Percentiles rank a stretch among this genome's conserved stretches.
phyloP scores from a whole-genome alignment of 2,797 vertebrate genomes.

The Fratercula arctica region DNA sequence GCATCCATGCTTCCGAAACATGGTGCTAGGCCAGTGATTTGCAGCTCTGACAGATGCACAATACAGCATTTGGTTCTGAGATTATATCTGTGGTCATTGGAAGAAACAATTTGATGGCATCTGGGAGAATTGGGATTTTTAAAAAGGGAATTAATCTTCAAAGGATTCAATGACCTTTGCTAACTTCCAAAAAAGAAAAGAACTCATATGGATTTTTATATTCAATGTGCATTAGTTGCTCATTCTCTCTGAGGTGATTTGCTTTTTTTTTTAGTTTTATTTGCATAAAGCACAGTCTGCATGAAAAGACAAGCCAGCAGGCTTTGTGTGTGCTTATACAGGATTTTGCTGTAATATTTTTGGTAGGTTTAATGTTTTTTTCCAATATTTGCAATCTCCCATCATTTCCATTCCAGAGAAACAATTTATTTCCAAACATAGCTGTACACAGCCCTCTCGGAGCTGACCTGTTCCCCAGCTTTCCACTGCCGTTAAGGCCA shows the following conservation, averaged over 20 bases:
- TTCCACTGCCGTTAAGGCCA: constrained; percentile 19
- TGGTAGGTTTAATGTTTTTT: background rate
- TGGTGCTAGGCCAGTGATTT: background rate
- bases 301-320: constrained; percentile 6
- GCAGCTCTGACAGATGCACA: constrained; percentile 58
- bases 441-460: background rate
- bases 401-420: background rate
- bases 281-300: constrained; percentile 37
- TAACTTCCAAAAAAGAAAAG: constrained; percentile 31
- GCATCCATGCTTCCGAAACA: background rate
- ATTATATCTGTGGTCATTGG: constrained; percentile 42
- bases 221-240: constrained; percentile 21
- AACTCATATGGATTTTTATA: constrained; percentile 44
- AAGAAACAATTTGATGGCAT: constrained; percentile 46
- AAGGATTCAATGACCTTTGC: constrained; percentile 41
- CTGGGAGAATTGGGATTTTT: constrained; percentile 40
- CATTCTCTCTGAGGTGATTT: constrained; percentile 42
- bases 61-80: constrained; percentile 49
- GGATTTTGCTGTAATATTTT: background rate
- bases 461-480: constrained; percentile 17
- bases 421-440: constrained; percentile 32
- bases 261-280: background rate
- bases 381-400: background rate
- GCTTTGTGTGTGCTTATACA: background rate
- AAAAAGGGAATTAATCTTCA: constrained; percentile 51